Evolutionary conservation across 2,888 invertebrate genomes (phyloP).

Genomic region (Callyntrura guangdongensis): DNA sequence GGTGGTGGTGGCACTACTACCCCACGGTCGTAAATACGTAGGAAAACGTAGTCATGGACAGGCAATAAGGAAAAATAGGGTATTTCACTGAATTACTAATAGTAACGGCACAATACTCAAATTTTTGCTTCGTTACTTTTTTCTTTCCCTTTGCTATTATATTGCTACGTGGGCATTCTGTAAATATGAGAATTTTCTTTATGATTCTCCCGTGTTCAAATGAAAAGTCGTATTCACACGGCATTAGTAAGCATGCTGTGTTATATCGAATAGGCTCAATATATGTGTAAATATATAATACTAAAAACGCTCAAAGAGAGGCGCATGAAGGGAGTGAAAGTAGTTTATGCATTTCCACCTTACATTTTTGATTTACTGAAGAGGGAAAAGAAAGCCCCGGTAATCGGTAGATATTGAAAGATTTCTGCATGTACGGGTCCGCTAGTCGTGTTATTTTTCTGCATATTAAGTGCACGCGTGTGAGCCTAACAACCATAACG

Average conservation of each 20-base stretch:
- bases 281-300: background rate
- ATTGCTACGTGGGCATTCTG: background rate
- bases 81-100: slow-evolving; percentile 53
- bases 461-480: background rate
- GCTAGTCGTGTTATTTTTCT: background rate
- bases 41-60: slow-evolving; percentile 29
- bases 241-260: background rate
- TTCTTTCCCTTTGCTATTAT: background rate
- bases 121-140: slow-evolving; percentile 29
- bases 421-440: background rate
- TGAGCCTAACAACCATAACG: background rate
- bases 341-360: slow-evolving; percentile 3
- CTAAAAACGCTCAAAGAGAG: background rate
- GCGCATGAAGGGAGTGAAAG: background rate
- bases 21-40: slow-evolving; percentile 37
- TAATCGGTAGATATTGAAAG: slow-evolving; percentile 37
- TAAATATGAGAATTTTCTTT: slow-evolving; percentile 45
- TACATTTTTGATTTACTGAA: slow-evolving; percentile 30
- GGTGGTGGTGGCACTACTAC: background rate
- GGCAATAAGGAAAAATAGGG: slow-evolving; percentile 29
- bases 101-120: background rate
- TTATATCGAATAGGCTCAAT: background rate
- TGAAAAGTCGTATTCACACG: slow-evolving; percentile 3
- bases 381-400: background rate
- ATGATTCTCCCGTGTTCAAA: slow-evolving; percentile 18